Percentiles rank a stretch among this genome's conserved stretches.
Conservation (phyloP, 2,888 invertebrate genomes). For the Eupithecia inturbata region DNA sequence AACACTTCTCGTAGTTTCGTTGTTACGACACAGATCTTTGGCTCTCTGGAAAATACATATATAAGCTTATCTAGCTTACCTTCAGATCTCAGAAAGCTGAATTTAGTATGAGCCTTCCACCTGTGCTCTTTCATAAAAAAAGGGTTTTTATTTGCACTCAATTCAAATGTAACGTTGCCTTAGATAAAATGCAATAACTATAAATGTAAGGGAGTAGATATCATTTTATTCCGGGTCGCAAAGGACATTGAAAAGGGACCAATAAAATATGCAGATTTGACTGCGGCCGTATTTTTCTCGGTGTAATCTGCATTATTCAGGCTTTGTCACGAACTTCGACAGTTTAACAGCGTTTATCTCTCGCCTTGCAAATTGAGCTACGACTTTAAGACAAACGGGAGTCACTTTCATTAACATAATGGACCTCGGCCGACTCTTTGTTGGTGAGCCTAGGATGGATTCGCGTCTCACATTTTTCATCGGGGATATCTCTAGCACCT, state of each 20-base stretch:
- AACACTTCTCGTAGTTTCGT: background rate
- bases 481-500: conserved; percentile 49
- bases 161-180: conserved; percentile 10
- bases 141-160: conserved; percentile 12
- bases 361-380: conserved; percentile 84
- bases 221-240: conserved; percentile 62
- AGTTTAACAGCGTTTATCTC: conserved; percentile 85
- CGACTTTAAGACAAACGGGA: conserved; percentile 84
- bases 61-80: conserved; percentile 18
- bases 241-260: conserved; percentile 75
- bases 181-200: conserved; percentile 23
- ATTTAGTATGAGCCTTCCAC: conserved; percentile 13
- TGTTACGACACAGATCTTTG: background rate
- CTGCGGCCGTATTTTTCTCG: conserved; percentile 83
- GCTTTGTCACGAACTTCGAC: conserved; percentile 84
- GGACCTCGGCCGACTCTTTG: conserved; percentile 81
- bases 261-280: conserved; percentile 84
- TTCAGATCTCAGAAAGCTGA: conserved; percentile 10
- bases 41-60: background rate
- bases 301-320: conserved; percentile 85
- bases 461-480: conserved; percentile 63
- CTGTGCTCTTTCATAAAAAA: conserved; percentile 13
- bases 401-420: conserved; percentile 84
- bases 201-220: conserved; percentile 48
- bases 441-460: conserved; percentile 75